Percentiles rank a stretch among this genome's conserved stretches.
phyloP scores from a whole-genome alignment of 2,797 vertebrate genomes.

The Todus mexicanus region DNA sequence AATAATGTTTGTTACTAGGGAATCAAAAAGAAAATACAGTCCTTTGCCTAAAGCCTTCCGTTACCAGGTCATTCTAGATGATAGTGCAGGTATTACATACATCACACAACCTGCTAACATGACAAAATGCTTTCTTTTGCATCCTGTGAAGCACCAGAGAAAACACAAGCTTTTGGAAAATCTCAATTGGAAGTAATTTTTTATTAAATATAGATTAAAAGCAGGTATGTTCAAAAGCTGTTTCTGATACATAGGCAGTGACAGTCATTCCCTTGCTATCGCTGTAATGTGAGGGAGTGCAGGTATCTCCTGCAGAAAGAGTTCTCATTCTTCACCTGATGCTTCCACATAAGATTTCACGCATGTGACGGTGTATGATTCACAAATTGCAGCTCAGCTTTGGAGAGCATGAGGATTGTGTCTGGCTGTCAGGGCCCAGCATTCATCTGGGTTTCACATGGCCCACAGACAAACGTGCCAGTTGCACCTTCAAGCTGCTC shows the following conservation, averaged over 20 bases:
- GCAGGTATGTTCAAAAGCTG: background rate
- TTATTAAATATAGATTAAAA: background rate
- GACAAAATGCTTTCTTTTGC: background rate
- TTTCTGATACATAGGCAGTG: background rate
- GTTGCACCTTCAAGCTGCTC: background rate
- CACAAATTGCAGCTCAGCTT: background rate
- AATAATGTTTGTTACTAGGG: background rate
- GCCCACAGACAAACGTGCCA: background rate
- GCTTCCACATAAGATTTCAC: background rate
- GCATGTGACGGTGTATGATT: background rate
- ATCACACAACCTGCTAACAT: background rate
- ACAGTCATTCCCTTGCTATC: background rate
- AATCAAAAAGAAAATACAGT: background rate
- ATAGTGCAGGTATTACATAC: background rate
- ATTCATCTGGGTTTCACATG: background rate
- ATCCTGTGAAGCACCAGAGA: background rate
- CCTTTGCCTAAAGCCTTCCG: background rate
- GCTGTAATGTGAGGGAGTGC: fast-evolving
- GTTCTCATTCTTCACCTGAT: background rate
- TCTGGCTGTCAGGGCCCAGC: background rate
- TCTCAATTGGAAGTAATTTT: background rate
- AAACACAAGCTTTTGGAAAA: background rate
- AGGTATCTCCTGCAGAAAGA: background rate
- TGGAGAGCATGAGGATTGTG: background rate
- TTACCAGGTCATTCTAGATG: background rate